Evolutionary conservation across 2,797 vertebrate genomes (phyloP).

Genomic region (Rallus crepitans): DNA sequence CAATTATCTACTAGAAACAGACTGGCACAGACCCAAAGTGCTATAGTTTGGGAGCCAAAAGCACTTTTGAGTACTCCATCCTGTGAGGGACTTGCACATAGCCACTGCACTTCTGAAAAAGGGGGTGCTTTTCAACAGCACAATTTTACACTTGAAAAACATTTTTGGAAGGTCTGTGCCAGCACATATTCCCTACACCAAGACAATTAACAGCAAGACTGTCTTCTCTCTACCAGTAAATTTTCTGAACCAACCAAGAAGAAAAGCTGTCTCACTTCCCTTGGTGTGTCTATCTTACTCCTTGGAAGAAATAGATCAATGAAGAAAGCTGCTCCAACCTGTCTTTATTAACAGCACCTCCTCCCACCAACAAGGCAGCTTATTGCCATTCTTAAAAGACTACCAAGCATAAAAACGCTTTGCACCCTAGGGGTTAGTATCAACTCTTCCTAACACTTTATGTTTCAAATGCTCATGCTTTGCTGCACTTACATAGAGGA

Average conservation of each 20-base stretch:
- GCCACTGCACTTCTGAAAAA: not conserved
- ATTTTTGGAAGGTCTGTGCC: not conserved
- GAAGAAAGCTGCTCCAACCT: not conserved
- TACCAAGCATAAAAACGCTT: not conserved
- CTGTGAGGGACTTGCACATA: not conserved
- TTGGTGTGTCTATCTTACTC: not conserved
- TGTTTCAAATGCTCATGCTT: not conserved
- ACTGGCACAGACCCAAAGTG: constrained; percentile 19
- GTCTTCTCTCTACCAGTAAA: not conserved
- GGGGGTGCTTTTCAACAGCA: not conserved
- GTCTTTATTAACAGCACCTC: not conserved
- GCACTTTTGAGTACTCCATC: not conserved
- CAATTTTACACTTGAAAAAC: not conserved
- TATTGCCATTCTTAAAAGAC: not conserved
- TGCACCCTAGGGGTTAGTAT: not conserved
- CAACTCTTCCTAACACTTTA: not conserved
- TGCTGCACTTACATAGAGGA: not conserved
- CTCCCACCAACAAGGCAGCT: not conserved
- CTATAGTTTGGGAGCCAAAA: not conserved
- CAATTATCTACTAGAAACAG: not conserved
- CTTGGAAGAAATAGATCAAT: not conserved
- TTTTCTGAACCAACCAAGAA: not conserved
- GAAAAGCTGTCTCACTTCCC: not conserved
- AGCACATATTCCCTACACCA: not conserved
- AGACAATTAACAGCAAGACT: not conserved